These are phyloP conservation scores for Thelaira solivaga DNA, from an alignment of 2,888 invertebrate species.

Conservation along the genomic window DNA sequence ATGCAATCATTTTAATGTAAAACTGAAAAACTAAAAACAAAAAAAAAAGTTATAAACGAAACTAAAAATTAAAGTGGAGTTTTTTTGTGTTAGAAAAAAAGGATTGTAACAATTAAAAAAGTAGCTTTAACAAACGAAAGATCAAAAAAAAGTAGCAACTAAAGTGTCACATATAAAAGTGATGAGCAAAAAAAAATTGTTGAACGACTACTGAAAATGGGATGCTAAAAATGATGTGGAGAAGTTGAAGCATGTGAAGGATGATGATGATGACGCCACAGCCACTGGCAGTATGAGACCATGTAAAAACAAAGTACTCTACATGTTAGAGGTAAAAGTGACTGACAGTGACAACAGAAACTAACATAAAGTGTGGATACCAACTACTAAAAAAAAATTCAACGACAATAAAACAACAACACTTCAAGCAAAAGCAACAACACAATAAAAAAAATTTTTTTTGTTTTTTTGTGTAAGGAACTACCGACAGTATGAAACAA, in stretches of 20 bases:
- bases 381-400: conserved; percentile 46
- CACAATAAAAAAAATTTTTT: conserved; percentile 54
- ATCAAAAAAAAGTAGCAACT: not conserved
- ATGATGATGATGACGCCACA: conserved; percentile 20
- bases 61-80: conserved; percentile 34
- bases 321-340: conserved; percentile 58
- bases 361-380: conserved; percentile 45
- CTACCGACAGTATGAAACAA: not conserved
- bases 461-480: not conserved
- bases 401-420: conserved; percentile 43
- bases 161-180: conserved; percentile 48
- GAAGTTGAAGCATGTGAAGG: conserved; percentile 5
- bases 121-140: conserved; percentile 32
- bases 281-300: conserved; percentile 35
- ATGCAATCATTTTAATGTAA: conserved; percentile 61
- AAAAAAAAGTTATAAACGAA: conserved; percentile 26
- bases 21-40: conserved; percentile 40
- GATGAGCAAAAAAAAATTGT: conserved; percentile 23
- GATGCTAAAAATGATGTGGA: conserved; percentile 1
- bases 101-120: conserved; percentile 61
- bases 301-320: conserved; percentile 54
- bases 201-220: conserved; percentile 38
- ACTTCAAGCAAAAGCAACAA: conserved; percentile 41
- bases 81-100: conserved; percentile 43
- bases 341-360: conserved; percentile 59